phyloP scores from a whole-genome alignment of 35 echinoderm and acorn worm genomes.

The Nesometra sesokonis region DNA sequence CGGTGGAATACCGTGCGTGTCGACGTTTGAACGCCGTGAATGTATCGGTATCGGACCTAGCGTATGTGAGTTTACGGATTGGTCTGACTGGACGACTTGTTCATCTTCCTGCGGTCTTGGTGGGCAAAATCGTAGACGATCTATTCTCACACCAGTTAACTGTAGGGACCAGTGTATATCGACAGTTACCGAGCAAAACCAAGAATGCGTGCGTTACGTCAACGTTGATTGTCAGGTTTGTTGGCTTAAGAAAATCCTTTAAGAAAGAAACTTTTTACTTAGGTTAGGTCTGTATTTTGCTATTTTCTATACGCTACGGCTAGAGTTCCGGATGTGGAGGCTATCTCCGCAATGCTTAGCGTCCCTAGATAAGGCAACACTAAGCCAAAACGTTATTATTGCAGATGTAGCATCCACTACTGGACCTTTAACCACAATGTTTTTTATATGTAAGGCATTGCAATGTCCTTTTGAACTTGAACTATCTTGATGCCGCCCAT shows the following conservation, averaged over 20 bases:
- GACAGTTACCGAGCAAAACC: not conserved
- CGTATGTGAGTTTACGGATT: not conserved
- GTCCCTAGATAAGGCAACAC: too few species aligned
- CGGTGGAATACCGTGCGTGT: not conserved
- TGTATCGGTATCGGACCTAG: not conserved
- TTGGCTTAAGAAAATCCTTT: not conserved
- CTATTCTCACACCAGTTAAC: not conserved
- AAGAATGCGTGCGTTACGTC: not conserved
- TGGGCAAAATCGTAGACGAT: not conserved
- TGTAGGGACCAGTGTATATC: not conserved
- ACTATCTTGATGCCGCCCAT: too few species aligned
- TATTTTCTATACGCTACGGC: too few species aligned
- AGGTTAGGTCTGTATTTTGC: too few species aligned
- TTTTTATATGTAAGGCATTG: too few species aligned
- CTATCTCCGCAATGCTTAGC: too few species aligned
- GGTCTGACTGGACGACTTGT: not conserved
- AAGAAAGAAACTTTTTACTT: too few species aligned
- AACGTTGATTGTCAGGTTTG: not conserved
- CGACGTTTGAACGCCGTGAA: not conserved
- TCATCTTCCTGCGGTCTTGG: not conserved
- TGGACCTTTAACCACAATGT: too few species aligned
- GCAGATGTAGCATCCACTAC: too few species aligned
- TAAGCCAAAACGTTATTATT: too few species aligned
- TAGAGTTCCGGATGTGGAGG: too few species aligned
- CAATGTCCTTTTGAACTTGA: too few species aligned